Evolutionary conservation across 2,797 vertebrate genomes (phyloP).

Genomic region (Darevskia mixta): DNA sequence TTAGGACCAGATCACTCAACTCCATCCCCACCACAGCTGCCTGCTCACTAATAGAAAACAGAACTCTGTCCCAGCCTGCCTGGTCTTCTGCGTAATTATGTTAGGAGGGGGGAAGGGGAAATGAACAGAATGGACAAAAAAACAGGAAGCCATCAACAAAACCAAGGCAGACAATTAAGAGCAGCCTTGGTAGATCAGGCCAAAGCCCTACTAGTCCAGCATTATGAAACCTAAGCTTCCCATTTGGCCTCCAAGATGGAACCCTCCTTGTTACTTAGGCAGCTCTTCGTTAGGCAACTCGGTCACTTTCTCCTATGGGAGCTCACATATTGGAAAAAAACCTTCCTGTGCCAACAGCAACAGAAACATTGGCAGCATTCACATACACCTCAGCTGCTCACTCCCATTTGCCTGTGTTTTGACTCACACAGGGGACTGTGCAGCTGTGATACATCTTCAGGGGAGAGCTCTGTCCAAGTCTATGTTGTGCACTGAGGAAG

Average conservation of each 20-base stretch:
- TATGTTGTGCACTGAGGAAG: background rate
- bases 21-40: background rate
- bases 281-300: background rate
- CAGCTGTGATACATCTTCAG: background rate
- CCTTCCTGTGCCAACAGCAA: background rate
- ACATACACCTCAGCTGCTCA: background rate
- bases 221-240: background rate
- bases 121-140: background rate
- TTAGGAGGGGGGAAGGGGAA: background rate
- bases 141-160: background rate
- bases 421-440: background rate
- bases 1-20: background rate
- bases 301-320: background rate
- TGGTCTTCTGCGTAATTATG: background rate
- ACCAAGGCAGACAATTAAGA: background rate
- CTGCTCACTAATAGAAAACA: constrained; percentile 20
- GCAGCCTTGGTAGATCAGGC: background rate
- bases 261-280: background rate
- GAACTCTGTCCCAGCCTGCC: background rate
- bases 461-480: background rate
- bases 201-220: background rate
- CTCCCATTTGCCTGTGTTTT: background rate
- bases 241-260: background rate
- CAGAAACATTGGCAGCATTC: background rate
- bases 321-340: background rate